Evolutionary conservation across 2,888 invertebrate species (phyloP), one percentile per base, ranked within the genome.

Genomic region (Luperina testacea): DNA sequence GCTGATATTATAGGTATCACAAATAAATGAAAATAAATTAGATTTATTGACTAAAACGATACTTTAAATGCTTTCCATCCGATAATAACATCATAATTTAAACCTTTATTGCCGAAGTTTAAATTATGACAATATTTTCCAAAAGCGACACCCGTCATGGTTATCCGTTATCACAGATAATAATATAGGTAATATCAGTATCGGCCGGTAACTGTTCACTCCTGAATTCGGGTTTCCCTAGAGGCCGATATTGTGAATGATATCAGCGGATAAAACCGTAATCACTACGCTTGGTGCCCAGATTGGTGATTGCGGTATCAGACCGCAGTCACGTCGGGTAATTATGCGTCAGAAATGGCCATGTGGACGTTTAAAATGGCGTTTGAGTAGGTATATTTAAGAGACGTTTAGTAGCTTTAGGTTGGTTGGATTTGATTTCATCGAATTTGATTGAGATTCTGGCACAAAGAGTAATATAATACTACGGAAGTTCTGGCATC

Each of bases 271-370:
- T 86, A 75, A 82, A 88, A 78, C 83, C 74, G 51, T 78, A 76
- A 82, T 86, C 86, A 57, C 67, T 85, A 74, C 51, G 64, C 57
- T 78, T 70, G 61, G 57, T 45, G 11, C 13, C 63, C 61, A 51
- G 75, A 75, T 88, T 32, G 77, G 70, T 72, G 77, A 81, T 81
- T 87, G 86, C 51, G 88, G 82, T 72, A n/a, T 51, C n/a, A 63
- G 57, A 87, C 84, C 87, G 51, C 87, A 76, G 73, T 53, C 53
- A 38, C 59, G 57, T 13, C 4, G 42, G 53, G 32, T 84, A 75
- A 79, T 78, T 77, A 65, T 67, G n/a, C 68, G 64, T 76, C 80
- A 68, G 67, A 67, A 76, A 65, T 84, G 32, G 48, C 71, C 20
- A 61, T 42, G 6, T 57, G 42, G 20, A 48, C 6, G 11, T 65